Conservation (phyloP, 2,888 invertebrate species). For the Andrena chrysosceles region DNA sequence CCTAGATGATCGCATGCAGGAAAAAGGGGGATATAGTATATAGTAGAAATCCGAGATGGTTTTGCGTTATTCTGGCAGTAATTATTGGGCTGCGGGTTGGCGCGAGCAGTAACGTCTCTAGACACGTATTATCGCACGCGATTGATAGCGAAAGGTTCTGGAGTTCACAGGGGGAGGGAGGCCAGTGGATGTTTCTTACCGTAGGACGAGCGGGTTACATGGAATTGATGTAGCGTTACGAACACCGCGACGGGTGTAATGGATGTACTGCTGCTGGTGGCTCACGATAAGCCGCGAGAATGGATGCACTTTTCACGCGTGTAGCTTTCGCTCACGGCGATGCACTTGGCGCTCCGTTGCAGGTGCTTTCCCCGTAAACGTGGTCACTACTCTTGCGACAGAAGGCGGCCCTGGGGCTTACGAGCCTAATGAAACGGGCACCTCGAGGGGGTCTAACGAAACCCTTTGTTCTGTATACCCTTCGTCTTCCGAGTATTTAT, state of each 20-base stretch:
- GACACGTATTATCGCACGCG: conserved; percentile 42
- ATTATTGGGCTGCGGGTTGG: conserved; percentile 9
- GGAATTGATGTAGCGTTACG: conserved; percentile 62
- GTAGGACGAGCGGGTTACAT: conserved; percentile 50
- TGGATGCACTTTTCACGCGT: conserved; percentile 62
- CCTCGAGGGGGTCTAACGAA: neutral
- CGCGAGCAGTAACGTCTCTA: neutral
- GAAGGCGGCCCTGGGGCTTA: neutral
- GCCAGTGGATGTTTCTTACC: conserved; percentile 32
- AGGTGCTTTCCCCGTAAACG: conserved; percentile 51
- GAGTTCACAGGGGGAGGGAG: conserved; percentile 23
- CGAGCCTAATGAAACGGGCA: conserved; percentile 20
- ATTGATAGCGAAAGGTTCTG: conserved; percentile 50
- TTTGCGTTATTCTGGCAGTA: neutral
- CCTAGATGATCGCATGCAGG: too few species aligned
- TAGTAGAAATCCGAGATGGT: too few species aligned
- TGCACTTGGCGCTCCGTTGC: conserved; percentile 31
- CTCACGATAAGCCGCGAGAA: conserved; percentile 55
- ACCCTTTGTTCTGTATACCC: neutral
- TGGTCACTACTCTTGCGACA: conserved; percentile 50
- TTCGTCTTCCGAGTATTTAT: neutral
- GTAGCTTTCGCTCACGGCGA: conserved; percentile 53
- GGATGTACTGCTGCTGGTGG: conserved; percentile 60
- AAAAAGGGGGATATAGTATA: too few species aligned
- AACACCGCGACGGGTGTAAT: conserved; percentile 54